Evolutionary conservation across 1,140 invertebrate species (phyloP).

Genomic region (Trichomalopsis sarcophagae): DNA sequence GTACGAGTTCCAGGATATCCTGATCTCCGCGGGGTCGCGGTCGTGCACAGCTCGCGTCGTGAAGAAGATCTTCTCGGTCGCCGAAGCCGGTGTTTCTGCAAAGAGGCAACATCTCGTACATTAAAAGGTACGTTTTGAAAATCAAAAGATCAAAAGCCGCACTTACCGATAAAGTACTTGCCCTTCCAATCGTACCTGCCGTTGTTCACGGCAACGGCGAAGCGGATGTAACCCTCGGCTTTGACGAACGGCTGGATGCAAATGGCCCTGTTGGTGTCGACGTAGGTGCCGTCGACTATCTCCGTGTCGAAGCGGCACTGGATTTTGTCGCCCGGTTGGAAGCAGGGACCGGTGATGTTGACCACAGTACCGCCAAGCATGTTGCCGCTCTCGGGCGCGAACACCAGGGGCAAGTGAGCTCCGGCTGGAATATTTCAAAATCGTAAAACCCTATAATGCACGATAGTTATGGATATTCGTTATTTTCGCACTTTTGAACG

Average conservation of each 20-base stretch:
- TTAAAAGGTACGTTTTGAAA: background rate
- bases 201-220: slow-evolving; percentile 90
- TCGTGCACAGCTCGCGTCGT: slow-evolving; percentile 83
- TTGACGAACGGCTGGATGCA: slow-evolving; percentile 92
- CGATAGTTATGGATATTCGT: too few relatives aligned
- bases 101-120: slow-evolving; percentile 53
- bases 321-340: slow-evolving; percentile 83
- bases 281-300: slow-evolving; percentile 83
- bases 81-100: slow-evolving; percentile 89
- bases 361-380: slow-evolving; percentile 96
- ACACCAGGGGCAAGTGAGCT: slow-evolving; percentile 86
- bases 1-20: slow-evolving; percentile 87
- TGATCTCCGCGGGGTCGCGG: slow-evolving; percentile 82
- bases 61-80: slow-evolving; percentile 90
- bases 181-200: slow-evolving; percentile 93
- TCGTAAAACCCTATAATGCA: too few relatives aligned
- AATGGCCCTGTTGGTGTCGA: slow-evolving; percentile 88
- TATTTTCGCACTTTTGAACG: too few relatives aligned
- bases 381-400: slow-evolving; percentile 94
- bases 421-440: slow-evolving; percentile 78
- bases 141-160: background rate
- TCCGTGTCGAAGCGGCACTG: slow-evolving; percentile 88
- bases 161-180: slow-evolving; percentile 90
- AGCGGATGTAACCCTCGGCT: slow-evolving; percentile 92
- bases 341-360: slow-evolving; percentile 96